These are phyloP conservation scores for Hydropsyche tenuis DNA, from an alignment of 1,140 invertebrate species.

Conservation along the genomic window DNA sequence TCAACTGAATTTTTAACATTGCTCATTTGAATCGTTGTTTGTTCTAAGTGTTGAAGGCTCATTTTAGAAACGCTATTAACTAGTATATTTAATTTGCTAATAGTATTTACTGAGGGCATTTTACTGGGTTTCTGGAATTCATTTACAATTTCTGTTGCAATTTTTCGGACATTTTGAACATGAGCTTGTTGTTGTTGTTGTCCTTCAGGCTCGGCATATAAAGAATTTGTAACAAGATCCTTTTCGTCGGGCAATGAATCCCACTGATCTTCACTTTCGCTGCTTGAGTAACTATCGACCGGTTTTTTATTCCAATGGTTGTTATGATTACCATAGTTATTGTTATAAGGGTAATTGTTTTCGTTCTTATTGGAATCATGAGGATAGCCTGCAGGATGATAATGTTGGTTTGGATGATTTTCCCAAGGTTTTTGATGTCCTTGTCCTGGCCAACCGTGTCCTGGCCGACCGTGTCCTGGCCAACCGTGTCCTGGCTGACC, in stretches of 20 bases:
- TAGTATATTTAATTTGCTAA: constrained; percentile 69
- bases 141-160: constrained; percentile 64
- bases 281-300: constrained; percentile 46
- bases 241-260: constrained; percentile 36
- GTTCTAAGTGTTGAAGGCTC: constrained; percentile 64
- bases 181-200: constrained; percentile 35
- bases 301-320: neutral
- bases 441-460: neutral
- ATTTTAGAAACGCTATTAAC: constrained; percentile 65
- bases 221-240: constrained; percentile 10
- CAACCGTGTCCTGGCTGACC: neutral
- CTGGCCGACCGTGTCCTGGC: constrained; percentile 1
- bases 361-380: neutral
- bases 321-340: neutral
- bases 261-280: constrained; percentile 48
- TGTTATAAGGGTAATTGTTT: neutral
- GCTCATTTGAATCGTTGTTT: constrained; percentile 52
- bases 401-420: neutral
- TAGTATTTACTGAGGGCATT: constrained; percentile 64
- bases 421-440: neutral
- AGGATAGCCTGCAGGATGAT: neutral
- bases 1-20: neutral
- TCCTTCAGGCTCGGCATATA: neutral
- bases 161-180: constrained; percentile 62
- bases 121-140: constrained; percentile 65